Conservation (phyloP, 2,113 vertebrate genomes). For the Ctenomys sociabilis region DNA sequence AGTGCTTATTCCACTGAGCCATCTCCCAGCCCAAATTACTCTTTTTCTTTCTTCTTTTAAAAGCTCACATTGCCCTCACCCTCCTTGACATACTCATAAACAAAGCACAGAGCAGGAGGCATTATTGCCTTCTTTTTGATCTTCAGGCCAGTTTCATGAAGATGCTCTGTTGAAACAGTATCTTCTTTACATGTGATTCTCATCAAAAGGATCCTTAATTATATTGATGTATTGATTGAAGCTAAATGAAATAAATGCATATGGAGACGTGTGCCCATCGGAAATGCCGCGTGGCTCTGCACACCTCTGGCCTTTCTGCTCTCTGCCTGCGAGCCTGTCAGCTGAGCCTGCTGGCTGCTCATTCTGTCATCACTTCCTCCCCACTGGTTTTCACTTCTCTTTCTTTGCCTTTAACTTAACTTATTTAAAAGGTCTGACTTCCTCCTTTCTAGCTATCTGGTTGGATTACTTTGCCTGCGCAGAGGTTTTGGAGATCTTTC, state of each 20-base stretch:
- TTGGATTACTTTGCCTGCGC: background rate
- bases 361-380: background rate
- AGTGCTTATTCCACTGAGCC: no score
- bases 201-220: background rate
- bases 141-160: background rate
- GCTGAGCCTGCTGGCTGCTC: background rate
- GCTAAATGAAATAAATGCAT: background rate
- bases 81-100: constrained; percentile 13
- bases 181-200: background rate
- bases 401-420: constrained; percentile 5
- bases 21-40: no score
- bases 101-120: constrained; percentile 13
- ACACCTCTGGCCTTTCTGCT: background rate
- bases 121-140: background rate
- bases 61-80: background rate
- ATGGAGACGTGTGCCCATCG: background rate
- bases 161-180: background rate
- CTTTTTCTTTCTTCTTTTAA: background rate
- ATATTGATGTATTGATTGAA: background rate
- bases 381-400: background rate
- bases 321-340: background rate
- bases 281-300: background rate
- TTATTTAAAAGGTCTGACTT: background rate
- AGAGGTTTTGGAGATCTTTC: background rate
- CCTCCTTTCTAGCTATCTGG: background rate